Evolutionary conservation across 1,140 invertebrate species (phyloP), one percentile per base, ranked within the genome.

Genomic region (Hycleus cichorii): DNA sequence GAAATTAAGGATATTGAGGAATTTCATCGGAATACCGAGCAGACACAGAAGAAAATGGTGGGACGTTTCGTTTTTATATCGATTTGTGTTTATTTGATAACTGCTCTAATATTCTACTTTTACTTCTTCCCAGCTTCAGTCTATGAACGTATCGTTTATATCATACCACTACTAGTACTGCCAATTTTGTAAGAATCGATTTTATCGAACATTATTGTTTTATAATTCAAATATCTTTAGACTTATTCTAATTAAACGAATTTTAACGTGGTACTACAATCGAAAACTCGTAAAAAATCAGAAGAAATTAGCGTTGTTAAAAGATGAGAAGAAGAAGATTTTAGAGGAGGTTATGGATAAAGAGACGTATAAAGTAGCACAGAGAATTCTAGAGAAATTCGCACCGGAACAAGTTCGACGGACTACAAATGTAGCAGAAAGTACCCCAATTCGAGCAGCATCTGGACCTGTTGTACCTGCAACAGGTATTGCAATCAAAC

Each of bases 311-410:
- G 74, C 72, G 48, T 81, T 81, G 48, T 81, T 95, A 69, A 79
- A 84, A 63, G 81, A 83, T 52, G 83, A 92, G 65, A 95, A 93
- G 69, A 89, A 88, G 71, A 85, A 89, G 73, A 87, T 97, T 65
- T 77, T 98, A 47, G 93, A 97, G 69, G 86, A 94, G 74, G 93
- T 98, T 39, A 96, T 93, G 83, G 93, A 97, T 70, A 97, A 86
- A 49, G 95, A 98, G 78, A 97, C 93, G 2, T 98, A 96, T 73
- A 97, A 97, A 78, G 91, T 93, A 69, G 93, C 92, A 2, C 93
- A 89, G 77, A 87, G 91, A 74, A 91, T 96, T 65, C 76, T 97
- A 49, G 86, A 93, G 69, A 92, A 90, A 72, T 95, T 87, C 80
- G 91, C 86, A 43, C 83, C 84, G 18, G 81, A 84, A 60, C 79